phyloP scores from a whole-genome alignment of 2,888 invertebrate species.

The Troides oblongomaculatus region DNA sequence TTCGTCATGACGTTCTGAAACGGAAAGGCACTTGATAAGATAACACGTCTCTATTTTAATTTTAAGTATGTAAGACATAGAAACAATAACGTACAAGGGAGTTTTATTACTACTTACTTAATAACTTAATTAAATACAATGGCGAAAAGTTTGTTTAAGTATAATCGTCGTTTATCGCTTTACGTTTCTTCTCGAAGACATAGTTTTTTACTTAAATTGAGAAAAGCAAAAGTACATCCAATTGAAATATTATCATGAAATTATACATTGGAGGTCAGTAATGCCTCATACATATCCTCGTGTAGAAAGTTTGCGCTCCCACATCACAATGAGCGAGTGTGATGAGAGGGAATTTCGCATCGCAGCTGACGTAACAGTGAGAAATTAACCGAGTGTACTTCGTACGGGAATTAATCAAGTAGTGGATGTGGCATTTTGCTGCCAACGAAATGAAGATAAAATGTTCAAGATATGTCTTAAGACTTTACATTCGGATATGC shows the following conservation, averaged over 20 bases:
- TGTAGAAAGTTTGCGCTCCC: constrained; percentile 19
- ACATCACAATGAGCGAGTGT: constrained; percentile 23
- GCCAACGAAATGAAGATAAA: neutral
- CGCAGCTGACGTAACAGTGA: constrained; percentile 21
- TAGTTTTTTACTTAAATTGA: neutral
- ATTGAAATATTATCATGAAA: neutral
- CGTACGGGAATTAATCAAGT: constrained; percentile 15
- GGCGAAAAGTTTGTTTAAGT: too few species aligned
- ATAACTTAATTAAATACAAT: too few species aligned
- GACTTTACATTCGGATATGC: too few species aligned
- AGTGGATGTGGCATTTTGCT: constrained; percentile 15
- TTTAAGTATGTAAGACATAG: too few species aligned
- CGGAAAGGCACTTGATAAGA: too few species aligned
- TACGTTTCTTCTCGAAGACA: too few species aligned
- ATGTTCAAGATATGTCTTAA: neutral
- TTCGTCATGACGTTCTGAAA: too few species aligned
- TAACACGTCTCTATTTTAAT: too few species aligned
- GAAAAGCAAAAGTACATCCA: neutral
- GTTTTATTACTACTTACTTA: too few species aligned
- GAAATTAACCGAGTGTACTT: constrained; percentile 16
- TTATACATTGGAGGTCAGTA: neutral
- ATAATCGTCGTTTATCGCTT: too few species aligned
- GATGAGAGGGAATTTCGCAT: constrained; percentile 18
- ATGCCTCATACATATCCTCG: constrained; percentile 3
- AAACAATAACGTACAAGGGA: too few species aligned